These are phyloP conservation scores for Sus cebifrons DNA, from an alignment of 2,797 vertebrate genomes.

Conservation along the genomic window DNA sequence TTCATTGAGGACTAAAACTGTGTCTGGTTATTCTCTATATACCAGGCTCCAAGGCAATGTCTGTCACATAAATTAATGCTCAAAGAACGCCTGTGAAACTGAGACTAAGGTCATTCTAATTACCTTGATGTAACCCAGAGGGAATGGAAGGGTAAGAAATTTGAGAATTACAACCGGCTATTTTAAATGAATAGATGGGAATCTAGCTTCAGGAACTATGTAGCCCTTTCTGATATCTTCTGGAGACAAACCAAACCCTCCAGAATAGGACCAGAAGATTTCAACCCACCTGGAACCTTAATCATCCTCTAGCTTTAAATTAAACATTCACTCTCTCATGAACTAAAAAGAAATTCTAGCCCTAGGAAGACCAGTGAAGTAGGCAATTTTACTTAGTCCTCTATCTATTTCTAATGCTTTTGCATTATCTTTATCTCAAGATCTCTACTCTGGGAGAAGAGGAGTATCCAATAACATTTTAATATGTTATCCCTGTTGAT, in stretches of 20 bases:
- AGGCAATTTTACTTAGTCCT: neutral
- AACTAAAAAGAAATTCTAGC: neutral
- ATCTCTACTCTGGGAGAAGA: neutral
- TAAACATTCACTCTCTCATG: neutral
- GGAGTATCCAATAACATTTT: neutral
- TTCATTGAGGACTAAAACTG: neutral
- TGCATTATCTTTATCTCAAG: neutral
- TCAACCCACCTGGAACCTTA: neutral
- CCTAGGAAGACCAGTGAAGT: neutral
- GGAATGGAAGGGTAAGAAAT: neutral
- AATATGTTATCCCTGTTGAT: neutral
- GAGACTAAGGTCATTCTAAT: neutral
- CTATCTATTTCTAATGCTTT: neutral
- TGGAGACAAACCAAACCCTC: neutral
- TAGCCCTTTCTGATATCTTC: neutral
- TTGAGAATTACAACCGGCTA: neutral
- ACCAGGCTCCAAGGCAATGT: neutral
- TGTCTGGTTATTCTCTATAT: neutral
- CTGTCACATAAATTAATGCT: neutral
- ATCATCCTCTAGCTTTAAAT: neutral
- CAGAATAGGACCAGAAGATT: neutral
- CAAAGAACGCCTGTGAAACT: neutral
- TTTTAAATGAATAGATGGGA: neutral
- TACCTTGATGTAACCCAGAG: neutral
- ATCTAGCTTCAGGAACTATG: neutral